Evolutionary conservation across 2,113 vertebrate species (phyloP).

Genomic region (Panthera tigris): DNA sequence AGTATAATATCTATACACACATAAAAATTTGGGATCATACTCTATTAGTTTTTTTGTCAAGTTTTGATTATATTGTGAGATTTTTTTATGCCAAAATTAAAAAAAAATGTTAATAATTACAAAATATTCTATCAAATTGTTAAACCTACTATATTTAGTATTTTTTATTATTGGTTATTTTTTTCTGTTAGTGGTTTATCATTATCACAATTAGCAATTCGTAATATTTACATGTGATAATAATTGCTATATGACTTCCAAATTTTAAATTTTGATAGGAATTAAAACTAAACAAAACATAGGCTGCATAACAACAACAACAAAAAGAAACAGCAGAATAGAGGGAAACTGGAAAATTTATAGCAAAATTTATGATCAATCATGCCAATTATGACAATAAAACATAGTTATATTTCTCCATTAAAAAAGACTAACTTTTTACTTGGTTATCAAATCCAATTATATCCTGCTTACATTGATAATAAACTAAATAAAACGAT

Average conservation of each 20-base stretch:
- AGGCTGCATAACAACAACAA: neutral
- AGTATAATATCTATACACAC: neutral
- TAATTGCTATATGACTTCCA: neutral
- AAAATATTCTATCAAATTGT: neutral
- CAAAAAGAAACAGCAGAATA: neutral
- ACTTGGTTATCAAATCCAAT: neutral
- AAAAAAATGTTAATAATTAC: neutral
- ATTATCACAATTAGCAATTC: neutral
- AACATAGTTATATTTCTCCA: neutral
- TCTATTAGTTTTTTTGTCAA: neutral
- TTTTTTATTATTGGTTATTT: neutral
- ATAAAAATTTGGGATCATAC: neutral
- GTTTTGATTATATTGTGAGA: neutral
- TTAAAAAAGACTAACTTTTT: neutral
- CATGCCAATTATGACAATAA: neutral
- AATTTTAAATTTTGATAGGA: constrained; percentile 30
- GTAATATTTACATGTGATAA: neutral
- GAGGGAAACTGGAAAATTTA: neutral
- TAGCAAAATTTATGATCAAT: neutral
- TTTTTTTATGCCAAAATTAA: neutral
- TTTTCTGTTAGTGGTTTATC: neutral
- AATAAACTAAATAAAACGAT: neutral
- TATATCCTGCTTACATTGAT: neutral
- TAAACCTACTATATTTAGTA: neutral
- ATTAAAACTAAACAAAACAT: constrained; percentile 27